Base-by-base conservation (phyloP, 2,113 vertebrate genomes). In the Chrysochloris asiatica region DNA sequence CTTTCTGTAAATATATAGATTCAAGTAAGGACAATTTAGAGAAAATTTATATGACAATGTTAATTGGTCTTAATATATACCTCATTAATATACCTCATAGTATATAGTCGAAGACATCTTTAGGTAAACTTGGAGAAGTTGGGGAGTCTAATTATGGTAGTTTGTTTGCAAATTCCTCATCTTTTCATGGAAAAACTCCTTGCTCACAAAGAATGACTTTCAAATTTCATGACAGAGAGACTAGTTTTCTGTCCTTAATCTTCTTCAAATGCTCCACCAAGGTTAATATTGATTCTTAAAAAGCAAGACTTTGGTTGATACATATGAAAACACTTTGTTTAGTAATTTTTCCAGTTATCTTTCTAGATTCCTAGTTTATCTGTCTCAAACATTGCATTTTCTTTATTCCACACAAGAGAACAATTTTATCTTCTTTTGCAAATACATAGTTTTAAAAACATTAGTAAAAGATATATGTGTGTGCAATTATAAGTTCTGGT, bases 1-100 rank as follows among this genome's bases (percentile, higher is more conserved):
- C 76, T 81, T 92, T 83, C 72, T 86, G 13, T 94, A 95, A 96
- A 93, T 93, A 92, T 95, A 92, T 95, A 94, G 84, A 75, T 26
- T 84, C 50, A 91, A 94, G 79, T 59, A 59, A 83, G 75, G 86
- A 76, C 65, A 91, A 59, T 3, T 89, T 65, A 63, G 72, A 93
- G 65, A 88, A 89, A 79, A 82, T 50, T 87, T 85, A 80, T 48
- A 47, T 50, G 59, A 67, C 76, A 33, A 36, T 43, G 48, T 45
- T 89, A 47, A 47, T 69, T 33, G 28, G 43, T 82, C 67, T 79
- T 73, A n/a, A 76, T 83, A 84, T 36, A 48, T 36, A 92, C 22
- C 9, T 48, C 45, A 24, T 83, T 38, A 86, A 54, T 85, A 11
- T 50, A 91, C 3, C 82, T 6, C 47, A 63, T 80, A 8, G 89